Conservation (phyloP, 1,140 invertebrate genomes). For the Macrosteles quadrilineatus region DNA sequence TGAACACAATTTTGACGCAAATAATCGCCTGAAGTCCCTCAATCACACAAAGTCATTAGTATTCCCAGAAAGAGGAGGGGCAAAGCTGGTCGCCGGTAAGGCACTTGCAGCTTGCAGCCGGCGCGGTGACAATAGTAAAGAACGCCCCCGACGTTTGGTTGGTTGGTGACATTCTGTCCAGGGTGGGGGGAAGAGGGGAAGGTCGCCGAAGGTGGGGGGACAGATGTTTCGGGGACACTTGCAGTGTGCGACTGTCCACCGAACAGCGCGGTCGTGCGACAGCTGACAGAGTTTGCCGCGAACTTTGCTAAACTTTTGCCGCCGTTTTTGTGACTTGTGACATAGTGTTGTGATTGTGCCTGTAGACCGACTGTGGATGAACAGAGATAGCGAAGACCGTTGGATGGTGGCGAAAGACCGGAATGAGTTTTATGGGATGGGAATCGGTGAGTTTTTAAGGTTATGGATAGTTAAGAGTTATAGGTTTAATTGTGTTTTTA, state of each 20-base stretch:
- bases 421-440: conserved; percentile 16
- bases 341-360: no score
- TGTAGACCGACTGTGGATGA: neutral
- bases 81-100: neutral
- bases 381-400: neutral
- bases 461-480: no score
- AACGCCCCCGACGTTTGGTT: conserved; percentile 5
- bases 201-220: neutral
- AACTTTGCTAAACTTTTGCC: no score
- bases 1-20: no score
- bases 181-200: neutral
- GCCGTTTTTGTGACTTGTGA: no score
- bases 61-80: no score
- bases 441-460: conserved; percentile 24
- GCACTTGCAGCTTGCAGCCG: neutral
- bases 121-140: neutral
- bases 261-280: neutral
- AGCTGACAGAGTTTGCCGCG: no score
- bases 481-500: no score
- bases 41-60: no score
- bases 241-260: conserved; percentile 15
- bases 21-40: no score
- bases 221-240: neutral
- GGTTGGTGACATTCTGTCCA: neutral
- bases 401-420: conserved; percentile 22